phyloP scores from a whole-genome alignment of 2,888 invertebrate genomes.

The Hedya salicella region DNA sequence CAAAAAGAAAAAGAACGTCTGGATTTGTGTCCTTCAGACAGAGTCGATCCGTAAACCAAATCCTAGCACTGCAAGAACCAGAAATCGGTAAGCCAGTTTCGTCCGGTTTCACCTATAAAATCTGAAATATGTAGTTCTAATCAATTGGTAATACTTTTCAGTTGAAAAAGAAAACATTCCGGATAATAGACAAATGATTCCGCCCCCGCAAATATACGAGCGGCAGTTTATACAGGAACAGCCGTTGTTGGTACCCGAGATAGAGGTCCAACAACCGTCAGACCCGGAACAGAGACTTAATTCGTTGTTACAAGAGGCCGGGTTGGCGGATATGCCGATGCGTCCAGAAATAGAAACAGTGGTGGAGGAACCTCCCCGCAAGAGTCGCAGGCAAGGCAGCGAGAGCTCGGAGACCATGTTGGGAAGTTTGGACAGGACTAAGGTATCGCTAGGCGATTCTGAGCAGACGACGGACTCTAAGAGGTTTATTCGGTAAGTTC shows the following conservation, averaged over 20 bases:
- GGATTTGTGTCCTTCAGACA: conserved; percentile 57
- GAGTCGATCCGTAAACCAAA: conserved; percentile 48
- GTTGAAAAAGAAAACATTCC: conserved; percentile 67
- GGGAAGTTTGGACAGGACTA: conserved; percentile 75
- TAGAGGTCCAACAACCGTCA: conserved; percentile 33
- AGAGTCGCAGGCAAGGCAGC: conserved; percentile 49
- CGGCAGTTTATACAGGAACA: too few relatives aligned
- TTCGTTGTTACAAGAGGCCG: conserved; percentile 63
- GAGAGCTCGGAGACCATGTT: conserved; percentile 66
- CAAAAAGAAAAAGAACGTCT: conserved; percentile 58
- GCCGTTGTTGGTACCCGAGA: conserved; percentile 15
- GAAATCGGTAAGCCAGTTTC: conserved; percentile 32
- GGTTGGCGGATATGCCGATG: conserved; percentile 59
- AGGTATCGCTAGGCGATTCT: conserved; percentile 75
- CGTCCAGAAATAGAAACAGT: background rate
- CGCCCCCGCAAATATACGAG: background rate
- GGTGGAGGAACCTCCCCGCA: conserved; percentile 25
- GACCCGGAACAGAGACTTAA: conserved; percentile 54
- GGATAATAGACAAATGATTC: conserved; percentile 49
- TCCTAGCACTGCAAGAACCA: conserved; percentile 32
- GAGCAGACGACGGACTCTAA: conserved; percentile 68
- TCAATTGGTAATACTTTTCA: conserved; percentile 35
- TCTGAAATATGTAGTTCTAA: too few relatives aligned
- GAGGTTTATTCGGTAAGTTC: conserved; percentile 65
- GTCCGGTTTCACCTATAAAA: background rate